A percentile compares a stretch with the other conserved stretches of the same genome.
These are phyloP conservation scores for Agonopterix arenella DNA, from an alignment of 2,888 invertebrate genomes.

Conservation along the genomic window DNA sequence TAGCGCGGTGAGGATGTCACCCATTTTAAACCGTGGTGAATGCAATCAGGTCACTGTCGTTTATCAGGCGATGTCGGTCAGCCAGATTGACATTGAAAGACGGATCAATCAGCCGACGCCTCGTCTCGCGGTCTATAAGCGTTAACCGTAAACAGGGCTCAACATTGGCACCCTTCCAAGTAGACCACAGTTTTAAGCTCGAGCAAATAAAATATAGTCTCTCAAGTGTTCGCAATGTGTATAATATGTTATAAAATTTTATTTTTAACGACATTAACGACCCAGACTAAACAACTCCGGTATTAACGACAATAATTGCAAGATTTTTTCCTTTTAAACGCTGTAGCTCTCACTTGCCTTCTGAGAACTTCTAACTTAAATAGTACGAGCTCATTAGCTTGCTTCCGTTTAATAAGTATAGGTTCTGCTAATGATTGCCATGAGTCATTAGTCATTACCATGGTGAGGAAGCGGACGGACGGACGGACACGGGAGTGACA, in stretches of 20 bases:
- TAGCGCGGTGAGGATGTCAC: too few species aligned
- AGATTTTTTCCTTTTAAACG: too few species aligned
- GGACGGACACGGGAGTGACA: conserved; percentile 7
- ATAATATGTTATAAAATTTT: conserved; percentile 22
- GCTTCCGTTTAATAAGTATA: background rate
- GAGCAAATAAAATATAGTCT: too few species aligned
- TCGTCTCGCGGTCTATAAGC: conserved; percentile 29
- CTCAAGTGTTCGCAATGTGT: conserved; percentile 18
- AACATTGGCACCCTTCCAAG: conserved; percentile 48
- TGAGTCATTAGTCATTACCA: conserved; percentile 24
- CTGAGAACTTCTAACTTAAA: too few species aligned
- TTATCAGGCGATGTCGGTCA: background rate
- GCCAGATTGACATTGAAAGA: conserved; percentile 57
- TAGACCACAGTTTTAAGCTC: conserved; percentile 29
- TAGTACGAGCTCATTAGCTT: too few species aligned
- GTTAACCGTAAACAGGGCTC: conserved; percentile 24
- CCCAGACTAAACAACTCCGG: background rate
- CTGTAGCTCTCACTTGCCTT: too few species aligned
- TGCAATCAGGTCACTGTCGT: background rate
- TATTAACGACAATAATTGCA: too few species aligned
- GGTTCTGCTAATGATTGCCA: conserved; percentile 15
- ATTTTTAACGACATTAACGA: conserved; percentile 26
- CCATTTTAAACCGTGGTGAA: background rate
- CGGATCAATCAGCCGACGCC: conserved; percentile 28
- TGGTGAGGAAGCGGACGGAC: conserved; percentile 17